Evolutionary conservation across 2,797 vertebrate species (phyloP), one percentile per base, ranked within the genome.

Genomic region (Thunnus albacares): DNA sequence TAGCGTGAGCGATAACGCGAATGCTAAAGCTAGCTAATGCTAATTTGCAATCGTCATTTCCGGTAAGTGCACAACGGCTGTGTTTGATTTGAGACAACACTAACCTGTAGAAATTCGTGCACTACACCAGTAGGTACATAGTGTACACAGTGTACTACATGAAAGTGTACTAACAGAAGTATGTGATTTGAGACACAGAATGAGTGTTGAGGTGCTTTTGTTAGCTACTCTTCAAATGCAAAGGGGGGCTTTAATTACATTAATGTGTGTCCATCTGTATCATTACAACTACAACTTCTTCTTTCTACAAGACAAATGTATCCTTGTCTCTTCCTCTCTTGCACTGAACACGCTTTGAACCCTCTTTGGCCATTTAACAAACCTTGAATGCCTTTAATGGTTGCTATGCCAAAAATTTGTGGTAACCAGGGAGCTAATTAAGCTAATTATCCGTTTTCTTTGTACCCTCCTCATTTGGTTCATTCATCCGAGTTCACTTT

Each of bases 351-450:
- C 22, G 5, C 60, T 73, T 47, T 72, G 52, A 69, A 77, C 45
- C 18, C 52, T 71, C 58, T 55, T 49, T 43, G 72, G 22, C 77
- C 41, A 14, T 28, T 51, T 45, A 56, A 80, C 59, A 76, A 79
- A 77, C 45, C 30, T 2, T 33, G 56, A 26, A 13, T 4, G 41
- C 2, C 63, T 82, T 74, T 66, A 71, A 64, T 76, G 13, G 63
- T 78, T 74, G 60, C 73, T 58, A n/a, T 41, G 38, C 60, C 71
- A 70, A 61, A 13, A 30, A 41, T 64, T 0, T 84, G 8, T 66
- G 71, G 75, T 26, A 82, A 82, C 83, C 56, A 68, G 76, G 80
- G 83, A 90, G 57, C 85, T 75, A 87, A 87, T 89, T 88, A 87
- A 90, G 57, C 85, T 75, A 87, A 87, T 89, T 88, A 89, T 61